A percentile compares a stretch with the other conserved stretches of the same genome.
These are phyloP conservation scores for Acrocephalus scirpaceus DNA, from an alignment of 2,797 vertebrate species.

Conservation along the genomic window DNA sequence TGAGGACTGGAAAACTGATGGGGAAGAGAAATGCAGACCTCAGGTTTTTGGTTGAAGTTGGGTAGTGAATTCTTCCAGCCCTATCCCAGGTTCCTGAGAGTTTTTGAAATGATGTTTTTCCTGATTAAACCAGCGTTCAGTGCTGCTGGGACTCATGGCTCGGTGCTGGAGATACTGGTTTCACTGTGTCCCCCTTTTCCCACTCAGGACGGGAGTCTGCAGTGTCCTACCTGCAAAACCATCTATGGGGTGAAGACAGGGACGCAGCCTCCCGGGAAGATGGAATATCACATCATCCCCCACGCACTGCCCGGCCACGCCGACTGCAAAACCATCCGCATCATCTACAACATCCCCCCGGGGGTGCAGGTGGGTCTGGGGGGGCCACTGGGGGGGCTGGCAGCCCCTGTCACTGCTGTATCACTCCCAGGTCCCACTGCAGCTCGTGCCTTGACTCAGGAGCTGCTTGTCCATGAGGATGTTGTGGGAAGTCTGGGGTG, in stretches of 20 bases:
- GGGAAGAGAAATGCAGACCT: background rate
- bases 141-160: background rate
- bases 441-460: background rate
- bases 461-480: background rate
- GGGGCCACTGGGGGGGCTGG: background rate
- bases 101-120: background rate
- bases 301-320: slow-evolving; percentile 93
- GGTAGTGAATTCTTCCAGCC: background rate
- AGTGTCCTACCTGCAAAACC: slow-evolving; percentile 97
- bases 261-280: slow-evolving; percentile 96
- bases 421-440: background rate
- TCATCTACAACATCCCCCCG: slow-evolving; percentile 96
- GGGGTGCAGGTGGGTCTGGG: slow-evolving; percentile 89
- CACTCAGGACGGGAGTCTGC: slow-evolving; percentile 90
- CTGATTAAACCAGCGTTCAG: fast-evolving
- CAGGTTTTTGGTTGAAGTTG: background rate
- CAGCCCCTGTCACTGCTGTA: fast-evolving
- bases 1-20: background rate
- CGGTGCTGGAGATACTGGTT: fast-evolving
- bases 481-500: background rate
- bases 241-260: slow-evolving; percentile 97
- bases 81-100: background rate
- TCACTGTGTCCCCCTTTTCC: background rate
- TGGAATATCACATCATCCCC: slow-evolving; percentile 97
- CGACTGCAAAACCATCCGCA: slow-evolving; percentile 94